phyloP scores from a whole-genome alignment of 2,797 vertebrate species.

The Pseudopleuronectes americanus region DNA sequence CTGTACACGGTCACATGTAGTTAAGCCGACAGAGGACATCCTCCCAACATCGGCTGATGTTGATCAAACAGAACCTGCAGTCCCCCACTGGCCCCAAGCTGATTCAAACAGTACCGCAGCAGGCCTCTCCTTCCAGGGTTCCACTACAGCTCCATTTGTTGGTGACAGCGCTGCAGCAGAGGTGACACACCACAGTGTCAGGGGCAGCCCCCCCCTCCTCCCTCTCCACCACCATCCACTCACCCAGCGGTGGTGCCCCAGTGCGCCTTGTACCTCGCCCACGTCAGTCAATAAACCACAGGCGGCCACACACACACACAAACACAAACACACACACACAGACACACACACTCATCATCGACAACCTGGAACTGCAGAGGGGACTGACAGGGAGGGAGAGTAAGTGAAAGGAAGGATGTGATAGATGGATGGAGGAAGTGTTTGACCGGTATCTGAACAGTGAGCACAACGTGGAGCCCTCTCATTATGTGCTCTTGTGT shows the following conservation, averaged over 20 bases:
- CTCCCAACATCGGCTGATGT: constrained; percentile 74
- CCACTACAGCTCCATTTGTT: constrained; percentile 79
- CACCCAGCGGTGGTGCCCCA: constrained; percentile 68
- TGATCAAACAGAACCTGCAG: constrained; percentile 81
- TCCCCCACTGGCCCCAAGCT: constrained; percentile 70
- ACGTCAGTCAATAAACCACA: constrained; percentile 72
- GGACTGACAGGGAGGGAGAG: constrained; percentile 33
- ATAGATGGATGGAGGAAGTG: constrained; percentile 65
- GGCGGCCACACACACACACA: constrained; percentile 46
- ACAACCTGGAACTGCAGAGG: constrained; percentile 50
- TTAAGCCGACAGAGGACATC: constrained; percentile 68
- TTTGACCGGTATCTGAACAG: constrained; percentile 59
- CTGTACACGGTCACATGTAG: constrained; percentile 67
- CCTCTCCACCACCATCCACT: constrained; percentile 62
- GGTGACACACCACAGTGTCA: constrained; percentile 77
- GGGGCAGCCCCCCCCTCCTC: constrained; percentile 54
- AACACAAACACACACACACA: constrained; percentile 26
- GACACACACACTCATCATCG: constrained; percentile 7
- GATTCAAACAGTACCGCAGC: constrained; percentile 79
- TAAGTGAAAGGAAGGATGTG: constrained; percentile 57
- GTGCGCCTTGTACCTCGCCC: constrained; percentile 64
- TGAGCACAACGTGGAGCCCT: constrained; percentile 52
- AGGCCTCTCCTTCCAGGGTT: constrained; percentile 75
- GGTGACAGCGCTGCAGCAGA: constrained; percentile 76
- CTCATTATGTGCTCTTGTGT: constrained; percentile 76